Conservation (phyloP, 2,113 vertebrate genomes). For the Oncorhynchus keta region DNA sequence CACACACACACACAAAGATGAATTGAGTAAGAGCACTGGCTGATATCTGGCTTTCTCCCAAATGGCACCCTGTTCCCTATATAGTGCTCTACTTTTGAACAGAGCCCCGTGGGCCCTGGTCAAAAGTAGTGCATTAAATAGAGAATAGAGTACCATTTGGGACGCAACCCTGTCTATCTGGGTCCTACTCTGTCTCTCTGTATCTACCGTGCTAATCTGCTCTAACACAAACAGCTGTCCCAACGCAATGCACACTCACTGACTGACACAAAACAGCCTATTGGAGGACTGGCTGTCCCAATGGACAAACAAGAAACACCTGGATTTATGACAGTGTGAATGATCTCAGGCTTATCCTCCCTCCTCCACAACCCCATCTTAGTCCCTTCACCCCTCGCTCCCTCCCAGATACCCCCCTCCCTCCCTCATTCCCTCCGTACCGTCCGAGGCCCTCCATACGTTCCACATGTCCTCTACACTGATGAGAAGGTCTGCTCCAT, state of each 20-base stretch:
- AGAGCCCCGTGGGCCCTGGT: too few species aligned
- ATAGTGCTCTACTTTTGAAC: too few species aligned
- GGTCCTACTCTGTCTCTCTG: neutral
- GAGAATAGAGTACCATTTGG: too few species aligned
- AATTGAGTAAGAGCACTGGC: neutral
- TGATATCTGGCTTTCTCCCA: neutral
- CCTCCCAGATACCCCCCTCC: neutral
- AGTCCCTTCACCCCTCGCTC: neutral
- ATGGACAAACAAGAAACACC: too few species aligned
- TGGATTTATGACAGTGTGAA: too few species aligned
- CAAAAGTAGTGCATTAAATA: too few species aligned
- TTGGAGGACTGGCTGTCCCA: too few species aligned
- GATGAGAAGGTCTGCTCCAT: constrained; percentile 88
- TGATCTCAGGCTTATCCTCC: neutral
- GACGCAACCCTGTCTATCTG: neutral
- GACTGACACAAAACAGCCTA: too few species aligned
- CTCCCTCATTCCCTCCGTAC: constrained; percentile 55
- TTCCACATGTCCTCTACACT: constrained; percentile 95
- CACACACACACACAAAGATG: neutral
- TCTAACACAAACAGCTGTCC: too few species aligned
- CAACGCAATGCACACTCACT: too few species aligned
- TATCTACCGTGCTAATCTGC: neutral
- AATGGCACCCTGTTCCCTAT: neutral
- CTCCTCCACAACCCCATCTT: neutral
- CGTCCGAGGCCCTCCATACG: constrained; percentile 87